phyloP scores from a whole-genome alignment of 2,113 vertebrate genomes.

The Taurulus bubalis region DNA sequence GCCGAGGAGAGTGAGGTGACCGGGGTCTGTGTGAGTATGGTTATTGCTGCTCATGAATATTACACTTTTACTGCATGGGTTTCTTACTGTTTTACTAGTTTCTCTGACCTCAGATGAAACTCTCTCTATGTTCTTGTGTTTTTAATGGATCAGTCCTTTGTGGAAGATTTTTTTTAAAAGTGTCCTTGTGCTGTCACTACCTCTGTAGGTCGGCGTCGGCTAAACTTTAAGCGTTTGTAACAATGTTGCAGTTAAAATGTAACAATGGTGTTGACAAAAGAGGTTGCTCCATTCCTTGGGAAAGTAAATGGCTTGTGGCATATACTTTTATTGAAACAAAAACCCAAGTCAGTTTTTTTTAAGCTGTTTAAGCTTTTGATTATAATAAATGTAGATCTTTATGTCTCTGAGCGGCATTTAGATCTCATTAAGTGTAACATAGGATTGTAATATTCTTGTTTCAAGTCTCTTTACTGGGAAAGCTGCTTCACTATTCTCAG shows the following conservation, averaged over 20 bases:
- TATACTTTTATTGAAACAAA: background rate
- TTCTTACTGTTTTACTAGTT: background rate
- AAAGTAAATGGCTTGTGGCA: background rate
- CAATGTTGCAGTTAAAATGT: conserved; percentile 46
- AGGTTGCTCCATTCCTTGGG: background rate
- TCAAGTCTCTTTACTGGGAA: background rate
- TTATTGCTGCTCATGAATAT: conserved; percentile 1
- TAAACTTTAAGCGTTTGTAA: conserved; percentile 46
- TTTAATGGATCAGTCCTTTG: background rate
- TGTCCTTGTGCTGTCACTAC: conserved; percentile 24
- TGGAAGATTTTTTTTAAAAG: conserved; percentile 17
- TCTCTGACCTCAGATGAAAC: background rate
- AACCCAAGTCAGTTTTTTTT: background rate
- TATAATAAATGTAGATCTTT: background rate
- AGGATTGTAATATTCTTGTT: background rate
- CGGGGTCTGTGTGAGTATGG: conserved; percentile 74
- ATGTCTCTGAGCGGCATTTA: background rate
- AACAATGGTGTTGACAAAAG: conserved; percentile 5
- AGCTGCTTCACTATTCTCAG: background rate
- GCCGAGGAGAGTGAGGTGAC: conserved; percentile 48
- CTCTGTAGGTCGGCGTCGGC: conserved; percentile 10
- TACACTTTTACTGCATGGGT: background rate
- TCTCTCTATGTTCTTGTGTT: background rate
- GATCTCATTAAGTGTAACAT: background rate
- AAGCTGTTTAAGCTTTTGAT: background rate